These are phyloP conservation scores for Drosophila meridiana DNA, from an alignment of 2,888 invertebrate species.

Conservation along the genomic window DNA sequence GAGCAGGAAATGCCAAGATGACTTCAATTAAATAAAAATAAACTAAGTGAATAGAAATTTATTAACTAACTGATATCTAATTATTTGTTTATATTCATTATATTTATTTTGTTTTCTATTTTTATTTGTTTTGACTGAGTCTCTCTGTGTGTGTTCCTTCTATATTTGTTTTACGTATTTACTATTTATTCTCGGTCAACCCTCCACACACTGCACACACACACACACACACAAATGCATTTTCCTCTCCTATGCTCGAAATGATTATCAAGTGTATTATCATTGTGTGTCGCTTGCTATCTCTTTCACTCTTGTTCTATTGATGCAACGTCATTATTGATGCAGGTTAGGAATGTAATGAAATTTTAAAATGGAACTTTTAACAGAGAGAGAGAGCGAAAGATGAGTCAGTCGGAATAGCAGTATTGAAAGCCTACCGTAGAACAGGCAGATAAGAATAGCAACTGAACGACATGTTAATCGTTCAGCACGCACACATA, in stretches of 20 bases:
- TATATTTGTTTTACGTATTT: conserved; percentile 33
- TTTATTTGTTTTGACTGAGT: conserved; percentile 8
- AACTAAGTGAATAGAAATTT: not conserved
- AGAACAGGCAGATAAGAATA: not conserved
- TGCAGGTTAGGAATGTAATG: conserved; percentile 69
- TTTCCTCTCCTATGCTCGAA: conserved; percentile 5
- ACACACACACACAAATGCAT: conserved; percentile 7
- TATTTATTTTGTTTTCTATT: conserved; percentile 3
- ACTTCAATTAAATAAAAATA: conserved; percentile 16
- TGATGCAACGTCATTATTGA: conserved; percentile 58
- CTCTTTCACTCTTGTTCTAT: conserved; percentile 7
- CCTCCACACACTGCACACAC: conserved; percentile 8
- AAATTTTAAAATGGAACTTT: conserved; percentile 15
- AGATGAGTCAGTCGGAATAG: conserved; percentile 21
- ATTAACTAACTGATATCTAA: not conserved
- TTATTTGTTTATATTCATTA: not conserved
- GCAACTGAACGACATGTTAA: conserved; percentile 4
- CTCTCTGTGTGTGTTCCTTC: conserved; percentile 1
- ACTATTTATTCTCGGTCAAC: conserved; percentile 41
- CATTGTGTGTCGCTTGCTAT: conserved; percentile 6
- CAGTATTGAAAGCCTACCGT: not conserved
- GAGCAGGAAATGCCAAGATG: conserved; percentile 30
- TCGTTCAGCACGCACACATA: not conserved
- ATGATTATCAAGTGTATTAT: conserved; percentile 58
- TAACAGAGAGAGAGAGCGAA: conserved; percentile 4